These are phyloP conservation scores for Lepidotrigona ventralis DNA, from an alignment of 1,140 invertebrate genomes.

Conservation along the genomic window DNA sequence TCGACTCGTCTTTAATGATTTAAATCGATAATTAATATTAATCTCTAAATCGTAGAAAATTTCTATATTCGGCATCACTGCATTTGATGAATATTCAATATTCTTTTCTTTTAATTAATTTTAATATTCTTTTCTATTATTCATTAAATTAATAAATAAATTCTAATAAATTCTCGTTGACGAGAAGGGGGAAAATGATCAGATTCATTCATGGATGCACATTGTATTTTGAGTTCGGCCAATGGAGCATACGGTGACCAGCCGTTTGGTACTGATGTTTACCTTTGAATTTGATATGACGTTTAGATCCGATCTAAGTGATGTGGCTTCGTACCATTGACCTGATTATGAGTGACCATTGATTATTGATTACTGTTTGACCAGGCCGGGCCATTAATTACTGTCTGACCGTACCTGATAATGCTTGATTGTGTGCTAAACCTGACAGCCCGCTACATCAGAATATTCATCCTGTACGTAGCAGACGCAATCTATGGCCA, in stretches of 20 bases:
- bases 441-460: conserved; percentile 58
- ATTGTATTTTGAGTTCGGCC: background rate
- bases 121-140: background rate
- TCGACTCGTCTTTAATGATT: too few relatives aligned
- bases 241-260: background rate
- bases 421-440: conserved; percentile 66
- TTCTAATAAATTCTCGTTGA: background rate
- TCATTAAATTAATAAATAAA: background rate
- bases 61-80: background rate
- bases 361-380: conserved; percentile 67
- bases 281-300: conserved; percentile 46
- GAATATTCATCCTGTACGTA: conserved; percentile 60
- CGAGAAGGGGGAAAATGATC: background rate
- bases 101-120: too few relatives aligned
- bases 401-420: conserved; percentile 62
- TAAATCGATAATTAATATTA: too few relatives aligned
- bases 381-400: conserved; percentile 62
- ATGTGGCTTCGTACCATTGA: conserved; percentile 55
- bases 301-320: conserved; percentile 53
- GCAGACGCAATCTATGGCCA: conserved; percentile 52
- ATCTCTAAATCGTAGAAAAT: background rate
- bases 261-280: conserved; percentile 28
- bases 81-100: background rate
- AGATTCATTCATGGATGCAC: conserved; percentile 1
- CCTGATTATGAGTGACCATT: conserved; percentile 65